phyloP scores from a whole-genome alignment of 2,888 invertebrate genomes.

The Rotaria sp. region DNA sequence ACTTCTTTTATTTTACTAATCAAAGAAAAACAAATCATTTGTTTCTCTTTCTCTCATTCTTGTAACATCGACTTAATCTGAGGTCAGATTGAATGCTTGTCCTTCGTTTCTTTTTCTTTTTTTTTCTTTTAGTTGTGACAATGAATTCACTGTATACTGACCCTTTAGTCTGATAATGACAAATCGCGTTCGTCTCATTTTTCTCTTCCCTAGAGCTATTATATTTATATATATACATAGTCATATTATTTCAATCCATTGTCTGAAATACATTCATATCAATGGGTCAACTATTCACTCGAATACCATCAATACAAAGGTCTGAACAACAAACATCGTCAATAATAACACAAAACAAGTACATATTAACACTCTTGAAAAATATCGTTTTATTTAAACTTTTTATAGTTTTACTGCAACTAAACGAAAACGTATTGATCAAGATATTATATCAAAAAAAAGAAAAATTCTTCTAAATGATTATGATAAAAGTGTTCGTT shows the following conservation, averaged over 20 bases:
- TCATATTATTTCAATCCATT: not conserved
- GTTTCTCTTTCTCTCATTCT: not conserved
- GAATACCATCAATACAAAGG: not conserved
- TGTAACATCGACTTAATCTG: not conserved
- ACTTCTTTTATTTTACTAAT: not conserved
- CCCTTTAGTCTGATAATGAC: conserved; percentile 8
- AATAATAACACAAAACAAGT: not conserved
- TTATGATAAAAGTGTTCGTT: not conserved
- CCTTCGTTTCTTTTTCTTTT: not conserved
- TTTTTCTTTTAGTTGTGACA: not conserved
- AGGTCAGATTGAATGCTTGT: not conserved
- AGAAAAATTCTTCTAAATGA: not conserved
- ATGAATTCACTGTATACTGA: not conserved
- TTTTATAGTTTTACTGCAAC: not conserved
- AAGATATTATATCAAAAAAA: not conserved
- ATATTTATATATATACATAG: not conserved
- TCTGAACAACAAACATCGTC: not conserved
- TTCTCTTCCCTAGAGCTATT: not conserved
- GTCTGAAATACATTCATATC: not conserved
- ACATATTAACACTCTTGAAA: not conserved
- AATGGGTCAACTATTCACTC: conserved; percentile 7
- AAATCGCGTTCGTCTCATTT: not conserved
- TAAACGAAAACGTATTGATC: not conserved
- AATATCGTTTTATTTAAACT: not conserved
- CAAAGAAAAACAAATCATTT: not conserved